These are phyloP conservation scores for Apocheima hispidaria DNA, from an alignment of 2,888 invertebrate genomes.

Conservation along the genomic window DNA sequence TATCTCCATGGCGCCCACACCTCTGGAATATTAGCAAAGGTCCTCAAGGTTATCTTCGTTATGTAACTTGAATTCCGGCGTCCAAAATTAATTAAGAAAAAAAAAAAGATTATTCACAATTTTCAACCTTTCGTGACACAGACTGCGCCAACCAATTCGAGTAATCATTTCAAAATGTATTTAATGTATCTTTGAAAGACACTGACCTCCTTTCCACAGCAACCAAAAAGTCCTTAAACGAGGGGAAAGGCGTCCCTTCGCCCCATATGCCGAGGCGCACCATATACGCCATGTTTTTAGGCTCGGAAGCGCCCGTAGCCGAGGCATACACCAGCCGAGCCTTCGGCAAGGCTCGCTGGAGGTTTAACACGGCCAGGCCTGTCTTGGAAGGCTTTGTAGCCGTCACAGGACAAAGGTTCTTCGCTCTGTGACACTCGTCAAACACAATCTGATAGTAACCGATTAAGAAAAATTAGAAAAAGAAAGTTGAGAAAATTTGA, in stretches of 20 bases:
- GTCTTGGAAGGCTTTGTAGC: constrained; percentile 94
- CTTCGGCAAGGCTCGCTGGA: constrained; percentile 97
- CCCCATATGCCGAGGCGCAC: constrained; percentile 99
- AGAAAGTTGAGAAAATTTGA: not conserved
- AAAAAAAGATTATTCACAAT: too few relatives aligned
- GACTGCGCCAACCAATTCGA: too few relatives aligned
- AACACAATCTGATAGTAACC: constrained; percentile 91
- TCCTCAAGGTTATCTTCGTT: not conserved
- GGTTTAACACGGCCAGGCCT: constrained; percentile 96
- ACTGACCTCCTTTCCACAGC: constrained; percentile 96
- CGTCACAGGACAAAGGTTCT: constrained; percentile 98
- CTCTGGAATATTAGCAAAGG: constrained; percentile 78
- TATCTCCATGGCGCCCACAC: constrained; percentile 99
- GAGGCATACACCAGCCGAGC: constrained; percentile 98
- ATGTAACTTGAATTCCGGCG: not conserved
- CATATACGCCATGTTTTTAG: constrained; percentile 99
- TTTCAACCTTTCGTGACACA: too few relatives aligned
- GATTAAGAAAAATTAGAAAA: constrained; percentile 3
- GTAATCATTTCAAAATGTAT: too few relatives aligned
- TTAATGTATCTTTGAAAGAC: not conserved
- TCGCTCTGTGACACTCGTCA: constrained; percentile 99
- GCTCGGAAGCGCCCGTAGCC: constrained; percentile 99
- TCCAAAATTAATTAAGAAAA: not conserved
- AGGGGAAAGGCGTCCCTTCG: constrained; percentile 96
- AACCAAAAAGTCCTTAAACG: constrained; percentile 97